Base-by-base conservation (phyloP, 2,888 invertebrate species). In the Argyresthia goedartella region DNA sequence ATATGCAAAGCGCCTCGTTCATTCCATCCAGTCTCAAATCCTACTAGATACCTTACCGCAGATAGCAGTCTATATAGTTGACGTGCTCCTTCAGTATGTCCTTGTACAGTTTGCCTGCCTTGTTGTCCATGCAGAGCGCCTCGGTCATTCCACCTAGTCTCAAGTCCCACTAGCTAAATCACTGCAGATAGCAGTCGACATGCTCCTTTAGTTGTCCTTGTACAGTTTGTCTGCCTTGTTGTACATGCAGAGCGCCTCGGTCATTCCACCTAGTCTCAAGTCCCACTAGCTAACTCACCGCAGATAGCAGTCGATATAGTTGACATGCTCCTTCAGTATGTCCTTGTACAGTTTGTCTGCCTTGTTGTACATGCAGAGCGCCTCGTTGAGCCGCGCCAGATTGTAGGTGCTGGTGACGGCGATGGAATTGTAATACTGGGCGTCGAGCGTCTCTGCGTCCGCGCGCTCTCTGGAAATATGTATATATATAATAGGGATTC, bases 271-370 rank as follows among this genome's bases (percentile, higher is more conserved):
- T 4, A 6, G 25, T 25, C 6, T 2, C 6, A 25, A 6, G 25
- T 25, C 3, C 25, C 6, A 6, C 3, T 25, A 25, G 25, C 25
- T 25, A 25, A 15, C 60, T 64, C 60, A 86, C 79, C 90, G 89
- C 56, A 94, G 81, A 76, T 94, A 94, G 67, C 99, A 99, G 72
- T 98, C 98, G 25, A 98, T 94, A 70, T 99, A 99, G 74, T 98
- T 98, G 0, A 98, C 98, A 91, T 99, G 98, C 64, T 98, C 97
- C 69, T 95, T 94, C 51, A 99, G 87, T 63, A 99, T 98, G 65
- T 96, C 96, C 73, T 99, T 99, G 81, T 99, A 99, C 0, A 98
- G 81, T 77, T 95, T 95, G 76, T 99, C 99, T 0, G 99, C 98
- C 64, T 95, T 93, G 69, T 98, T 97, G 73, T 94, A 97, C 52